Conservation (phyloP, 1,140 invertebrate species). For the Musca vetustissima region DNA sequence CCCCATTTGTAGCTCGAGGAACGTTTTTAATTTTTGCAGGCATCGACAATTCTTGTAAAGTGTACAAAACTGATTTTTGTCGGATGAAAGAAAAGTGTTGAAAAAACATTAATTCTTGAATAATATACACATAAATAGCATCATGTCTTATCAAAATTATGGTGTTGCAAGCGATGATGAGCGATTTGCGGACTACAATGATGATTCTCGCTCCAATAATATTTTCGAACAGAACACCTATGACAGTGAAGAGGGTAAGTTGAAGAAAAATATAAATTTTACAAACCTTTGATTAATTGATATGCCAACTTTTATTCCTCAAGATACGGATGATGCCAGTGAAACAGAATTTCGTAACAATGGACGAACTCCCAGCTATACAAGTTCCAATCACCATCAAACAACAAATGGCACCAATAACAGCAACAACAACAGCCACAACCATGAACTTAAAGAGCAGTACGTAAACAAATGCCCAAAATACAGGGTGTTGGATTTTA, state of each 20-base stretch:
- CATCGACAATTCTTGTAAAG: too few relatives aligned
- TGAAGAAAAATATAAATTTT: neutral
- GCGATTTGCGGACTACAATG: conserved; percentile 26
- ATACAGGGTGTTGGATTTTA: conserved; percentile 5
- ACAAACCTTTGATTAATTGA: too few relatives aligned
- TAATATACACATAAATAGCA: neutral
- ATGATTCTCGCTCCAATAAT: conserved; percentile 29
- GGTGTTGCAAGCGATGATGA: conserved; percentile 24
- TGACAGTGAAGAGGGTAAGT: conserved; percentile 32
- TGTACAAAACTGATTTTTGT: too few relatives aligned
- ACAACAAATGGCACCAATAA: conserved; percentile 27
- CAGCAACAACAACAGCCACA: conserved; percentile 14
- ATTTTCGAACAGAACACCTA: conserved; percentile 30
- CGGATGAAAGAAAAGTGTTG: neutral
- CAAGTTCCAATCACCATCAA: conserved; percentile 62
- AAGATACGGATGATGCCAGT: conserved; percentile 88
- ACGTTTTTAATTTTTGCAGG: too few relatives aligned
- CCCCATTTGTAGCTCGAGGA: too few relatives aligned
- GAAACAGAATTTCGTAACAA: conserved; percentile 77
- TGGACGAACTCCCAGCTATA: conserved; percentile 57
- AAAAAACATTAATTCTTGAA: neutral
- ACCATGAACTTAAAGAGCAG: conserved; percentile 86
- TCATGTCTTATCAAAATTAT: neutral
- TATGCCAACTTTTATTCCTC: too few relatives aligned
- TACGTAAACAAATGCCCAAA: conserved; percentile 54